Evolutionary conservation across 1,140 invertebrate species (phyloP).

Genomic region (Thaumetopoea pityocampa): DNA sequence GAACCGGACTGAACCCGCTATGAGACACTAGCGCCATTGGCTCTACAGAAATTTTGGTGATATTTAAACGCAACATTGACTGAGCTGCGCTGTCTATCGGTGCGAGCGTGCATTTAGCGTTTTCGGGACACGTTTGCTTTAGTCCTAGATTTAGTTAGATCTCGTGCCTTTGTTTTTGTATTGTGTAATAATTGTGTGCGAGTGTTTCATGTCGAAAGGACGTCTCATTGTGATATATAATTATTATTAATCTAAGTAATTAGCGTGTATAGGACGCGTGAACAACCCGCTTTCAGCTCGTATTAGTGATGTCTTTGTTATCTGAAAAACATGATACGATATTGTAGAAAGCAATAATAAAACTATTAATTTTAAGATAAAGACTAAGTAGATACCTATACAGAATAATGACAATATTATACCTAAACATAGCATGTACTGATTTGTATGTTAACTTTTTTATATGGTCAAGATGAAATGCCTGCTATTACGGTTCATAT

Average conservation of each 20-base stretch:
- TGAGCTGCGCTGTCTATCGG: conserved; percentile 46
- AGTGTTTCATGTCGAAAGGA: conserved; percentile 62
- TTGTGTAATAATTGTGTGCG: conserved; percentile 60
- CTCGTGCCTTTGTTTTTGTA: conserved; percentile 71
- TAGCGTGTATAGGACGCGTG: conserved; percentile 65
- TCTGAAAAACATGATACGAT: conserved; percentile 67
- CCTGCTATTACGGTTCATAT: conserved; percentile 62
- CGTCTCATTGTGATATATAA: conserved; percentile 76
- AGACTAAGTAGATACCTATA: conserved; percentile 18
- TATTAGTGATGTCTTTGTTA: conserved; percentile 60
- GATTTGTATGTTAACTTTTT: conserved; percentile 54
- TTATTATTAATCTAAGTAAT: conserved; percentile 74
- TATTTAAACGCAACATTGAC: conserved; percentile 49
- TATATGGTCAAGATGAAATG: conserved; percentile 61
- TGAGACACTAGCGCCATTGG: conserved; percentile 55
- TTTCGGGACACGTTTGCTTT: conserved; percentile 59
- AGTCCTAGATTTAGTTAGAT: conserved; percentile 64
- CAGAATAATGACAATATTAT: conserved; percentile 53
- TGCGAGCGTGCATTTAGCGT: conserved; percentile 62
- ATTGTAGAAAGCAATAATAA: conserved; percentile 74
- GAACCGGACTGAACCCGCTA: conserved; percentile 60
- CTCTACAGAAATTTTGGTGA: conserved; percentile 43
- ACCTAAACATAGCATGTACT: conserved; percentile 51
- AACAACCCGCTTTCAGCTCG: conserved; percentile 51
- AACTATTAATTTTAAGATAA: conserved; percentile 55